Conservation (phyloP, 2,113 vertebrate species). For the Chionodraco myersi region DNA sequence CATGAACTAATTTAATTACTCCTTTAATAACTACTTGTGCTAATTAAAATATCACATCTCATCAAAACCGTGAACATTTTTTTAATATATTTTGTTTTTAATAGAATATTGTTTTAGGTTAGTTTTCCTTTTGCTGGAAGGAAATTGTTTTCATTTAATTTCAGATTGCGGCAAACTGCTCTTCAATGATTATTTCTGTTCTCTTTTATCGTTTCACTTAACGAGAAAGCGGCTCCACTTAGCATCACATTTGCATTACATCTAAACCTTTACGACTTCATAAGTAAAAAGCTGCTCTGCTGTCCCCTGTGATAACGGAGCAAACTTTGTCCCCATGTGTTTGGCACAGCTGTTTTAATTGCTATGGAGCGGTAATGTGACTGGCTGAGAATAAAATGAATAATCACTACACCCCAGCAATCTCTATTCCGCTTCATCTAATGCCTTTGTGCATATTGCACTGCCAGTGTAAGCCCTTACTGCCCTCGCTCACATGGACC, state of each 20-base stretch:
- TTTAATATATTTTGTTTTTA: no score
- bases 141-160: neutral
- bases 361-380: slow-evolving; percentile 60
- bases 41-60: no score
- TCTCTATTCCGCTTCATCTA: slow-evolving; percentile 36
- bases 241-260: slow-evolving; percentile 11
- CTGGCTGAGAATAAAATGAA: slow-evolving; percentile 57
- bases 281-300: slow-evolving; percentile 28
- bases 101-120: no score
- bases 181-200: no score
- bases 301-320: slow-evolving; percentile 14
- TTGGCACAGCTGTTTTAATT: slow-evolving; percentile 63
- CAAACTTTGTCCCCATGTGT: slow-evolving; percentile 48
- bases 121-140: no score
- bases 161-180: no score
- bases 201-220: no score
- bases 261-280: slow-evolving; percentile 7
- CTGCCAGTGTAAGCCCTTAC: slow-evolving; percentile 5
- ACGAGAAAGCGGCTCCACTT: no score
- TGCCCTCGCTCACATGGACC: slow-evolving; percentile 38
- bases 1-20: no score
- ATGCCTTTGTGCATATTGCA: slow-evolving; percentile 34
- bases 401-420: slow-evolving; percentile 53
- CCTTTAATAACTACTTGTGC: no score
- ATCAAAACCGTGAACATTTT: no score